Evolutionary conservation across 2,797 vertebrate species (phyloP).

Genomic region (Argyrosomus regius): DNA sequence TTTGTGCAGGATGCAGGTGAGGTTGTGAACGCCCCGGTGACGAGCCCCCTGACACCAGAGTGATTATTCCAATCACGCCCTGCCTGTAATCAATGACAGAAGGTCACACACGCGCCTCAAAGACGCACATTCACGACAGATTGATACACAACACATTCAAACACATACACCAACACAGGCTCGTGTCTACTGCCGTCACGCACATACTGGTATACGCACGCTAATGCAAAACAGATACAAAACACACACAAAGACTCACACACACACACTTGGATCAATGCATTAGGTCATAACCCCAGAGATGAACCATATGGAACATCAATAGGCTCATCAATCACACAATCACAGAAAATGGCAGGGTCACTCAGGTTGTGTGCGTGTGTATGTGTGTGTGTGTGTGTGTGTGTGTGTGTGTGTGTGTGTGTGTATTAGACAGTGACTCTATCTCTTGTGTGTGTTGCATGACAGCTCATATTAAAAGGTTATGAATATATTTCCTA

Average conservation of each 20-base stretch:
- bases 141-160: slow-evolving; percentile 29
- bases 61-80: slow-evolving; percentile 74
- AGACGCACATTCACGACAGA: slow-evolving; percentile 20
- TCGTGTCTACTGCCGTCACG: neutral
- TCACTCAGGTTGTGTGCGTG: slow-evolving; percentile 30
- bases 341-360: slow-evolving; percentile 68
- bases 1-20: slow-evolving; percentile 56
- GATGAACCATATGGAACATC: slow-evolving; percentile 76
- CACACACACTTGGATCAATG: slow-evolving; percentile 55
- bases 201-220: neutral
- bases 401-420: neutral
- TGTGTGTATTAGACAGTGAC: neutral
- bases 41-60: slow-evolving; percentile 40
- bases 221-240: slow-evolving; percentile 23
- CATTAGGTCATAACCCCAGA: slow-evolving; percentile 57
- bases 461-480: slow-evolving; percentile 58
- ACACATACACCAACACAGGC: slow-evolving; percentile 14
- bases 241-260: slow-evolving; percentile 8
- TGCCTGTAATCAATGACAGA: slow-evolving; percentile 75
- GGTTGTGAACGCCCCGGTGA: slow-evolving; percentile 23
- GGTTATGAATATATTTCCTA: slow-evolving; percentile 50
- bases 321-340: slow-evolving; percentile 77
- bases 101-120: slow-evolving; percentile 67
- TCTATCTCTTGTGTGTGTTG: slow-evolving; percentile 27
- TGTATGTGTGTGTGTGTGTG: slow-evolving; percentile 16